Conservation (phyloP, 2,113 vertebrate species). For the Coregonus clupeaformis region DNA sequence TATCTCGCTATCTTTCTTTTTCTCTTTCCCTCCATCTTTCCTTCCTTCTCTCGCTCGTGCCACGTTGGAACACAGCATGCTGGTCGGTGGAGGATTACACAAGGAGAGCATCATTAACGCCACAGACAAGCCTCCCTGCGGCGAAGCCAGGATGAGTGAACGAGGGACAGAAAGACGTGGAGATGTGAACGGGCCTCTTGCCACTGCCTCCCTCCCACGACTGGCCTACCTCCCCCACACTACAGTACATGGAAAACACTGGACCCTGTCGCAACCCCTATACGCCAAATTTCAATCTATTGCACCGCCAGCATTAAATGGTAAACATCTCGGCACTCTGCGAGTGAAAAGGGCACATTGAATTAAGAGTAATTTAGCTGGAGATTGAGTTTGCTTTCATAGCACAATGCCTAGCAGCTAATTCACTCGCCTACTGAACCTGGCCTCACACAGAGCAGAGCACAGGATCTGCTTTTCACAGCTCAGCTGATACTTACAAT, state of each 20-base stretch:
- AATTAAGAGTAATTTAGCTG: slow-evolving; percentile 71
- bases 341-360: slow-evolving; percentile 48
- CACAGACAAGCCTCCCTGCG: too few species aligned
- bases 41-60: too few species aligned
- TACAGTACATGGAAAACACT: slow-evolving; percentile 10
- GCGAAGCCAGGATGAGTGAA: slow-evolving; percentile 4
- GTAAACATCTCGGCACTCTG: slow-evolving; percentile 56
- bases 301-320: slow-evolving; percentile 60
- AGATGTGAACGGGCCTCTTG: not conserved
- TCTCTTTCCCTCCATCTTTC: too few species aligned
- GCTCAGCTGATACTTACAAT: slow-evolving; percentile 25
- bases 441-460: slow-evolving; percentile 19
- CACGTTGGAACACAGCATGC: too few species aligned
- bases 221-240: slow-evolving; percentile 48
- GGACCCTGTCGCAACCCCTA: slow-evolving; percentile 35
- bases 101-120: too few species aligned
- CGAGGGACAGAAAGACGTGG: not conserved
- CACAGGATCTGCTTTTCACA: slow-evolving; percentile 17
- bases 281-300: slow-evolving; percentile 9
- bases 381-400: slow-evolving; percentile 52
- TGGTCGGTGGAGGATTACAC: too few species aligned
- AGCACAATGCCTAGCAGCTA: slow-evolving; percentile 52
- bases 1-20: too few species aligned
- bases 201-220: slow-evolving; percentile 35
- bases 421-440: slow-evolving; percentile 39